Percentiles rank a stretch among this genome's conserved stretches.
Evolutionary conservation across 1,140 invertebrate genomes (phyloP).

Genomic region (Cotesia vestalis): DNA sequence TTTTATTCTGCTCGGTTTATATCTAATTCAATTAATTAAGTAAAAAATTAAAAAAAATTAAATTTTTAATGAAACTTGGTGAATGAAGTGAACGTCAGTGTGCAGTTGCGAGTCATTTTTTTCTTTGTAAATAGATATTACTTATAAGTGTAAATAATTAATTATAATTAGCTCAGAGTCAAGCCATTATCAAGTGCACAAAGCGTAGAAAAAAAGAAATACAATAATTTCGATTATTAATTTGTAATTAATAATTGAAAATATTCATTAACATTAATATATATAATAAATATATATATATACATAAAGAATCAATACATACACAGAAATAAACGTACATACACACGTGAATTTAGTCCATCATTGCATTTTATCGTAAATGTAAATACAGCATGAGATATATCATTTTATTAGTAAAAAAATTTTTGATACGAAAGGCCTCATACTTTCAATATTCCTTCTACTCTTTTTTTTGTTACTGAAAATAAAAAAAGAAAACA

Average conservation of each 20-base stretch:
- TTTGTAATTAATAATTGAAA: constrained; percentile 17
- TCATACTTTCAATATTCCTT: constrained; percentile 51
- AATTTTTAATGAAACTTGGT: constrained; percentile 45
- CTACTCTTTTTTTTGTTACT: constrained; percentile 41
- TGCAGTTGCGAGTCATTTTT: constrained; percentile 61
- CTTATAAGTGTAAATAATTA: constrained; percentile 64
- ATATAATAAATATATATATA: constrained; percentile 15
- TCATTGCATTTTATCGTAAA: constrained; percentile 58
- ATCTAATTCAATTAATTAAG: no score
- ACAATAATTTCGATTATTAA: no score
- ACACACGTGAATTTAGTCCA: constrained; percentile 41
- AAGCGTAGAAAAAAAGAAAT: constrained; percentile 44
- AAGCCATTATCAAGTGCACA: constrained; percentile 61
- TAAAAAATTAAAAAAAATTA: constrained; percentile 18
- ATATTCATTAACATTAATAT: background rate
- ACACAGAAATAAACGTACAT: no score
- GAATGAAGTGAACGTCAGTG: constrained; percentile 56
- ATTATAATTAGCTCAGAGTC: constrained; percentile 55
- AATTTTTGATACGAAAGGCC: constrained; percentile 57
- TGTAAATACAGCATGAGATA: constrained; percentile 54
- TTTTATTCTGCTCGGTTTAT: constrained; percentile 45
- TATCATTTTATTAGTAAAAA: constrained; percentile 55
- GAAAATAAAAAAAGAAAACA: constrained; percentile 27
- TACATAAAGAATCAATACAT: constrained; percentile 31
- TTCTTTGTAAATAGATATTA: constrained; percentile 61